Evolutionary conservation across 2,113 vertebrate species (phyloP), one percentile per base, ranked within the genome.

Genomic region (Hyaena hyaena): DNA sequence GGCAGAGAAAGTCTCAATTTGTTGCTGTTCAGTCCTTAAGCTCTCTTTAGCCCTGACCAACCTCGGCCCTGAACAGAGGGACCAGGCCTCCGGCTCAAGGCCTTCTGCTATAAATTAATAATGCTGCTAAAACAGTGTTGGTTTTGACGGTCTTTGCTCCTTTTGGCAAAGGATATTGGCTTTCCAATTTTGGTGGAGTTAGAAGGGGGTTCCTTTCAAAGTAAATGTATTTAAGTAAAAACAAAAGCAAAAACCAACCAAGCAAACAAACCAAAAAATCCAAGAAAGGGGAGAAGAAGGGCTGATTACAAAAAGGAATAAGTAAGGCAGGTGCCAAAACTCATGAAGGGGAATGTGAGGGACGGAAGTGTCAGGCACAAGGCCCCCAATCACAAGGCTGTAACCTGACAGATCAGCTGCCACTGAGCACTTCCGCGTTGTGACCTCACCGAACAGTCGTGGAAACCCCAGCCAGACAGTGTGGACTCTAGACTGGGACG

Each of bases 351-450:
- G 24, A 21, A 24, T 28, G 6, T 31, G 31, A 69, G 7, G 1
- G 21, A 26, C 2, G 19, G 61, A 12, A 26, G 24, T 61, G 58
- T 88, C 58, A 26, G 87, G 77, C 48, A 69, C 2, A 10, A 58
- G 48, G 74, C 35, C 43, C 23, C 17, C 0, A 5, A 58, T 45
- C 1, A 12, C 0, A 4, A 77, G 8, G 69, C 74, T 19, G 16
- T 3, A 2, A 35, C 33, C 48, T 9, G 77, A 26, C 24, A 24
- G 35, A 28, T n/a, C 68, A 21, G 11, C 33, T 10, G 35, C 24
- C 24, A 7, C 65, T 1, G 26, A 4, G 53, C 9, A 1, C 45
- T 11, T 21, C 15, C 55, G 10, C 10, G 1, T 5, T 0, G 1
- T 3, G 0, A 17, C 61, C 39, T 14, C 90, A 35, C 50, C 0